Evolutionary conservation across 2,888 invertebrate genomes (phyloP).

Genomic region (Calameuta idolon): DNA sequence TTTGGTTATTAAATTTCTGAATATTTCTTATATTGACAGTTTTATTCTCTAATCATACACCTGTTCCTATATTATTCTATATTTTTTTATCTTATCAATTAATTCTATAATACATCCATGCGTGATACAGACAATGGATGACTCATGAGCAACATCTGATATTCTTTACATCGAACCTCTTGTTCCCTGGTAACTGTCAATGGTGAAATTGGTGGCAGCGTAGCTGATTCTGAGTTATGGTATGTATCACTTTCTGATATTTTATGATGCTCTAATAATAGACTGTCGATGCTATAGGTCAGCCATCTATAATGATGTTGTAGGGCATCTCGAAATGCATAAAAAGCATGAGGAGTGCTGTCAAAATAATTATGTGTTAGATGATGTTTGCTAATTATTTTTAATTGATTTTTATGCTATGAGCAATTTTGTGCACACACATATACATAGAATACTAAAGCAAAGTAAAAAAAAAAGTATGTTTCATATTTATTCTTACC

Average conservation of each 20-base stretch:
- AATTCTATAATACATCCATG: background rate
- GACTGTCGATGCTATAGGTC: slow-evolving; percentile 67
- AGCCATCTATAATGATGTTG: slow-evolving; percentile 73
- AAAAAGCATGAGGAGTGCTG: slow-evolving; percentile 66
- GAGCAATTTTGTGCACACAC: background rate
- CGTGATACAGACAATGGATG: background rate
- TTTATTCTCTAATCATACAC: background rate
- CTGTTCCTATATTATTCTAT: background rate
- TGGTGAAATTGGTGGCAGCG: slow-evolving; percentile 56
- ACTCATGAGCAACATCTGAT: background rate
- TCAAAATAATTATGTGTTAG: slow-evolving; percentile 33
- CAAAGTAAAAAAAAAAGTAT: background rate
- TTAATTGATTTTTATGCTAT: background rate
- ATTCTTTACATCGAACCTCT: slow-evolving; percentile 43
- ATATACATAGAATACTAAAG: background rate
- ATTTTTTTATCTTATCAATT: background rate
- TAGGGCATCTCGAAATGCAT: slow-evolving; percentile 71
- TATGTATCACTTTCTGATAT: slow-evolving; percentile 24
- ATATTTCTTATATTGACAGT: background rate
- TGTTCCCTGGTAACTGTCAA: slow-evolving; percentile 53
- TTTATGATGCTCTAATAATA: slow-evolving; percentile 34
- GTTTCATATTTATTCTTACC: slow-evolving; percentile 22
- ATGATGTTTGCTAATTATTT: background rate
- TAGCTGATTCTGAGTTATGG: slow-evolving; percentile 33
- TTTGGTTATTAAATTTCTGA: background rate